Conservation (phyloP, 2,113 vertebrate species). For the Litocranius walleri region DNA sequence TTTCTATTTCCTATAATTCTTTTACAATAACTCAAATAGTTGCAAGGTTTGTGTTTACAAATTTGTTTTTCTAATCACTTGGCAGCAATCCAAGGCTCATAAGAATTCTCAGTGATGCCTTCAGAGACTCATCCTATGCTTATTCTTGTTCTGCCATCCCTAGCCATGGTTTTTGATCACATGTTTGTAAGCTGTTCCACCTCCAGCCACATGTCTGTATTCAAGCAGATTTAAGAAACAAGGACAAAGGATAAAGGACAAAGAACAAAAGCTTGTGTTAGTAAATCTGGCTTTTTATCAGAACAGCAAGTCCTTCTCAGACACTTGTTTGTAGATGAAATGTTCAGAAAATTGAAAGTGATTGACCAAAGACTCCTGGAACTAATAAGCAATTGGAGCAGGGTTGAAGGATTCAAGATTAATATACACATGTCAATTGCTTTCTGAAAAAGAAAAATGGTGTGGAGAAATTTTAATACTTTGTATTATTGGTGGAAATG, state of each 20-base stretch:
- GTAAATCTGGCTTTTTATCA: background rate
- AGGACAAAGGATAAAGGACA: background rate
- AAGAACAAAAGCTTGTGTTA: background rate
- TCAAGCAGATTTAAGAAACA: background rate
- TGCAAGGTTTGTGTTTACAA: background rate
- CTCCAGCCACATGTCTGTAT: background rate
- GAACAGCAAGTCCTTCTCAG: background rate
- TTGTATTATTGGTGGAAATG: background rate
- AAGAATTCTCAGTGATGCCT: background rate
- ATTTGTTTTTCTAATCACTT: background rate
- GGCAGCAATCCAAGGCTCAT: background rate
- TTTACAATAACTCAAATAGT: background rate
- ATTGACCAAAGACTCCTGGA: background rate
- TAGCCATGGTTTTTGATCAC: background rate
- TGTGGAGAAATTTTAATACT: background rate
- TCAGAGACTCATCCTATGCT: background rate
- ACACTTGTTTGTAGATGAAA: background rate
- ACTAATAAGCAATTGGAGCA: background rate
- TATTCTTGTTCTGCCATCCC: background rate
- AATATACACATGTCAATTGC: background rate
- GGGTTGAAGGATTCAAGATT: background rate
- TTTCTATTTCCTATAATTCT: background rate
- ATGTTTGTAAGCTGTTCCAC: background rate
- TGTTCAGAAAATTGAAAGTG: background rate
- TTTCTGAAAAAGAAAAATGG: background rate